Conservation (phyloP, 2,113 vertebrate genomes). For the Aplodontia rufa region DNA sequence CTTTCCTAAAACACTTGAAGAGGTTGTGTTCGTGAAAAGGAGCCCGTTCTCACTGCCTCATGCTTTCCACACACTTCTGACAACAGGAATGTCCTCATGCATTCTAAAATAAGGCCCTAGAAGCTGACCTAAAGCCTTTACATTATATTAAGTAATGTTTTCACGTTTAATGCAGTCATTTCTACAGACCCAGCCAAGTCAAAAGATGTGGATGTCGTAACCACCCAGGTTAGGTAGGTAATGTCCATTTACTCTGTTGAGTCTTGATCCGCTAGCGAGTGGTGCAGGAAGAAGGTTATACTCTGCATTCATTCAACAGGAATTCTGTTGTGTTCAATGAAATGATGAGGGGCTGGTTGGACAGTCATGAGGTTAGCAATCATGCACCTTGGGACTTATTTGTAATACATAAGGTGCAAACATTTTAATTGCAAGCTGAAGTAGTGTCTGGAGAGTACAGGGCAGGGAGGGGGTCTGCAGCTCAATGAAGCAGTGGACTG, state of each 20-base stretch:
- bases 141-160: neutral
- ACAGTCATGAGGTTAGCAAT: neutral
- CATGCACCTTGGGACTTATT: neutral
- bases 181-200: neutral
- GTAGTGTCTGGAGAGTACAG: neutral
- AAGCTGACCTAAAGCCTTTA: neutral
- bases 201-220: neutral
- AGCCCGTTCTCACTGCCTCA: neutral
- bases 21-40: constrained; percentile 50
- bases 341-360: neutral
- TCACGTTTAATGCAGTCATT: neutral
- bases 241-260: neutral
- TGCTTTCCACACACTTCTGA: neutral
- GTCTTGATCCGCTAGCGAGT: neutral
- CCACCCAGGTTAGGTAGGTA: neutral
- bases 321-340: neutral
- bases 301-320: neutral
- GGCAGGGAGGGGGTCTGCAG: neutral
- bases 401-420: neutral
- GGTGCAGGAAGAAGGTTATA: neutral
- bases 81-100: neutral
- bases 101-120: neutral
- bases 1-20: constrained; percentile 74
- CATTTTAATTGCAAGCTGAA: neutral
- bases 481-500: neutral